These are phyloP conservation scores for Labeo rohita DNA, from an alignment of 2,113 vertebrate species.

Conservation along the genomic window DNA sequence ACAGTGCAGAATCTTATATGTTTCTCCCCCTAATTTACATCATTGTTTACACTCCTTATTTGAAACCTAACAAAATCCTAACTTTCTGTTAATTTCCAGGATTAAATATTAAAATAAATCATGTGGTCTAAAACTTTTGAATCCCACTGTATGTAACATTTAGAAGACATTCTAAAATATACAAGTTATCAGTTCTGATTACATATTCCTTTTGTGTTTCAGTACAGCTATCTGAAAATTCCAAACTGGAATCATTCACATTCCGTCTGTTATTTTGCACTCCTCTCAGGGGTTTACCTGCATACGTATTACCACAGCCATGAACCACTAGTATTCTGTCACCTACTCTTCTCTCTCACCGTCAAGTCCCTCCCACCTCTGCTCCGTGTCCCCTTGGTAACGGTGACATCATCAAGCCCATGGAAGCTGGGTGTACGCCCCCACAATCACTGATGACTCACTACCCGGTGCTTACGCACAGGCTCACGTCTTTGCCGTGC, in stretches of 20 bases:
- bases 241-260: background rate
- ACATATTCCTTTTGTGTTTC: background rate
- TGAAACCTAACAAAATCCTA: background rate
- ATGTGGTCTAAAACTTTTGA: background rate
- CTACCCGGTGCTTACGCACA: constrained; percentile 72
- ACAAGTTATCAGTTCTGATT: background rate
- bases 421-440: constrained; percentile 70
- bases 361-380: constrained; percentile 64
- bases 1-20: background rate
- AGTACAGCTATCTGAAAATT: background rate
- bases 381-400: constrained; percentile 75
- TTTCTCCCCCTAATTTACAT: background rate
- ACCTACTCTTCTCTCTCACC: constrained; percentile 43
- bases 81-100: background rate
- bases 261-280: background rate
- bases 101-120: background rate
- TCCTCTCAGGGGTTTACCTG: background rate
- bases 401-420: constrained; percentile 78
- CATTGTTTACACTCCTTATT: too few species aligned
- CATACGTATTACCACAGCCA: constrained; percentile 23
- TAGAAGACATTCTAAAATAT: background rate
- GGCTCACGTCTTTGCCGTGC: constrained; percentile 23
- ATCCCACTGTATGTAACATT: background rate
- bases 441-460: constrained; percentile 82
- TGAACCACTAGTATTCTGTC: constrained; percentile 49